Evolutionary conservation across 30 jellyfish, hydroid and myxozoan species (phyloP).

Genomic region (Phacellophora camtschatica): DNA sequence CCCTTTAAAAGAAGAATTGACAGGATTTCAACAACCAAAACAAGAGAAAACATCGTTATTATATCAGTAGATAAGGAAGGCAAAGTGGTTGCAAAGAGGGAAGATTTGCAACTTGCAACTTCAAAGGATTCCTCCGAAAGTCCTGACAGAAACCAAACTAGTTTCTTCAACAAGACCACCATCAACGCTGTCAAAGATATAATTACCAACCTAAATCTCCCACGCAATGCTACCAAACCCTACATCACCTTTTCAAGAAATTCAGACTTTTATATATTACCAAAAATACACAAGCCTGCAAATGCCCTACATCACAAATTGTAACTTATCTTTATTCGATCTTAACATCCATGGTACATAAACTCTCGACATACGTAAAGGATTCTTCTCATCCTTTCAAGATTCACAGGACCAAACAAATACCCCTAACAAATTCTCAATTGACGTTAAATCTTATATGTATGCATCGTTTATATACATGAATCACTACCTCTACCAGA

Average conservation of each 20-base stretch:
- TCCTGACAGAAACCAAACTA: background rate
- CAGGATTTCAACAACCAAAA: too few relatives aligned
- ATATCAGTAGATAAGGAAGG: too few relatives aligned
- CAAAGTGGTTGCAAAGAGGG: too few relatives aligned
- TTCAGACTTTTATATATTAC: background rate
- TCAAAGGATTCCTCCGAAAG: background rate
- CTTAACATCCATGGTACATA: too few relatives aligned
- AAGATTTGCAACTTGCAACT: too few relatives aligned
- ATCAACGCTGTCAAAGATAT: background rate
- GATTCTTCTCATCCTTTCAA: background rate
- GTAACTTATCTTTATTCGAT: too few relatives aligned
- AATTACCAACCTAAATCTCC: background rate
- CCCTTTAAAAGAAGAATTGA: too few relatives aligned
- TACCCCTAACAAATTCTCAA: too few relatives aligned
- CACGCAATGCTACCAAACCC: background rate
- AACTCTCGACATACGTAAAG: background rate
- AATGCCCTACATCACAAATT: too few relatives aligned
- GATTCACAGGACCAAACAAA: background rate
- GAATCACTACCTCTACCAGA: background rate
- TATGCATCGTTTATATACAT: background rate
- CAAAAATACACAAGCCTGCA: background rate
- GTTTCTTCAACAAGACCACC: background rate
- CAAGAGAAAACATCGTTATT: too few relatives aligned
- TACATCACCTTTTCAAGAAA: background rate
- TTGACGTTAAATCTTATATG: background rate